Evolutionary conservation across 2,113 vertebrate species (phyloP).

Genomic region (Isurus oxyrinchus): DNA sequence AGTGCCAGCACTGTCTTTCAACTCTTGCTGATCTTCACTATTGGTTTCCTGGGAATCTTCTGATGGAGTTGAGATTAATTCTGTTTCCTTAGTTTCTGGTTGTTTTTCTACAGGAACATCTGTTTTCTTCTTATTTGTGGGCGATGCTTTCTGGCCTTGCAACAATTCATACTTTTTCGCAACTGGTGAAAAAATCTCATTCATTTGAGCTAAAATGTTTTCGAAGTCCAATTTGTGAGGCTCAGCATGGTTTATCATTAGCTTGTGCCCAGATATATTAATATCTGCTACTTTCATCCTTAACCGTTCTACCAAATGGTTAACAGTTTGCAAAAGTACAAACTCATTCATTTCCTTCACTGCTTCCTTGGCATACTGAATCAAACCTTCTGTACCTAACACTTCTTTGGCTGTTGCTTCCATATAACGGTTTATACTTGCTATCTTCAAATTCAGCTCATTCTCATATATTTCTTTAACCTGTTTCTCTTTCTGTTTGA

Average conservation of each 20-base stretch:
- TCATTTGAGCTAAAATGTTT: not conserved
- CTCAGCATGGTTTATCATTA: not conserved
- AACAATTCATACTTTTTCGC: not conserved
- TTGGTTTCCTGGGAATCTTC: not conserved
- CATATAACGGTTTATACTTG: not conserved
- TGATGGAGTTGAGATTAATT: not conserved
- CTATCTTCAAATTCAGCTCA: not conserved
- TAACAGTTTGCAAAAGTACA: slow-evolving; percentile 4
- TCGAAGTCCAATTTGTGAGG: not conserved
- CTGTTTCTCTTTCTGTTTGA: not conserved
- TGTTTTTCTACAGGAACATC: too few relatives aligned
- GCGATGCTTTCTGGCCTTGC: not conserved
- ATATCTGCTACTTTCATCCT: not conserved
- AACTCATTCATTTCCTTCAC: slow-evolving; percentile 18
- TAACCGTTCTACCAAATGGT: not conserved
- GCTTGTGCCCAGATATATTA: not conserved
- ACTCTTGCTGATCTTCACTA: not conserved
- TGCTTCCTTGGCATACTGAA: slow-evolving; percentile 16
- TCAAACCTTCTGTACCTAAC: not conserved
- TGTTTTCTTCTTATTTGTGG: not conserved
- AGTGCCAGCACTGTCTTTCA: not conserved
- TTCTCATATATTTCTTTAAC: not conserved
- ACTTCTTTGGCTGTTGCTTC: not conserved
- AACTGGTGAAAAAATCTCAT: not conserved
- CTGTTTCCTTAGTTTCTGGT: not conserved